Evolutionary conservation across 2,888 invertebrate genomes (phyloP), one percentile per base, ranked within the genome.

Genomic region (Oscheius onirici): DNA sequence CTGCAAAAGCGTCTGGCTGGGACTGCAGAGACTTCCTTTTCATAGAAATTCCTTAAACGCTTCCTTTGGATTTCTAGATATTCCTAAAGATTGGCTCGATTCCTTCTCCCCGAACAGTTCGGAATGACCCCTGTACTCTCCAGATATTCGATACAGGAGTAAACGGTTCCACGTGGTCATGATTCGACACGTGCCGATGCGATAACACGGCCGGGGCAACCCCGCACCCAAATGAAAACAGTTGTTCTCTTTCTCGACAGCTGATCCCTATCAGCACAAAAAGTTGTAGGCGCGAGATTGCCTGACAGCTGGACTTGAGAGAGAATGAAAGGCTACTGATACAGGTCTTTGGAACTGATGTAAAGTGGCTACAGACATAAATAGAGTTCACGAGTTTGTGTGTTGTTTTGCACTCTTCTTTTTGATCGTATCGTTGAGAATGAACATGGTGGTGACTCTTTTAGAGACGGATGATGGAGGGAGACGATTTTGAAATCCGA

Each of bases 201-300:
- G 49, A 49, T 49, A 63, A 17, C 22, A n/a, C n/a, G n/a, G n/a
- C n/a, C n/a, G n/a, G 63, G 63, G 63, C 46, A 28, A 63, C 63
- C 63, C 63, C 49, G 63, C 63, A 63, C 63, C 63, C 63, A 63
- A 8, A 43, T 24, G 11, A 60, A 60, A 63, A 49, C 63, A 63
- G 49, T 22, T 49, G 41, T 22, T n/a, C n/a, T n/a, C n/a, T n/a
- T n/a, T n/a, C 49, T 6, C 34, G 34, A 34, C 34, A 34, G 34
- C 34, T 34, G 34, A 34, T 34, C 34, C 8, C 34, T 34, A 34
- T 34, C 34, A 34, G 34, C 34, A 34, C 34, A 34, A 34, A 34
- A 34, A 34, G 34, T 34, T 34, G 34, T 34, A 34, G 34, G 34
- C 34, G 34, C 20, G 22, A 22, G 22, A 22, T 20, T 52, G 58